phyloP scores from a whole-genome alignment of 2,113 vertebrate genomes.

The Marmota monax region DNA sequence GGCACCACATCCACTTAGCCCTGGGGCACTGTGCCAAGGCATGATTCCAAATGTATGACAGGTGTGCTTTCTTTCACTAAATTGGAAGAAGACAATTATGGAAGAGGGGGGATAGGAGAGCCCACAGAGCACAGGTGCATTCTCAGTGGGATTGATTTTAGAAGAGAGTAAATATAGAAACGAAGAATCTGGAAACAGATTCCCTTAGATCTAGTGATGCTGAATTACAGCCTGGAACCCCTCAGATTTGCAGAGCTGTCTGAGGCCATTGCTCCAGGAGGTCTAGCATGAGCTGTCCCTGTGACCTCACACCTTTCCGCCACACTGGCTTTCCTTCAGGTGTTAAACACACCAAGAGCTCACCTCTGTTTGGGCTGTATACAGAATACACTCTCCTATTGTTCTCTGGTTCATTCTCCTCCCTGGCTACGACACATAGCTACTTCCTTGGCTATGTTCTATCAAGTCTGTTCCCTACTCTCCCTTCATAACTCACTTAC shows the following conservation, averaged over 20 bases:
- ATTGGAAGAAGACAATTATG: background rate
- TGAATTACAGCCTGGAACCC: background rate
- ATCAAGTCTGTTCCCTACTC: background rate
- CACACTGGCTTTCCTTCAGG: background rate
- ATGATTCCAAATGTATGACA: background rate
- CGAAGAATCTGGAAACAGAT: background rate
- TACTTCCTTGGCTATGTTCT: background rate
- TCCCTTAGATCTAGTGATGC: background rate
- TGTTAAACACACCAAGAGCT: background rate
- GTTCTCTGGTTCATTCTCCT: background rate
- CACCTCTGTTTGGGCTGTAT: background rate
- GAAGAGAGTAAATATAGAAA: background rate
- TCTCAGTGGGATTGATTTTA: constrained; percentile 13
- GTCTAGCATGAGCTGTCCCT: background rate
- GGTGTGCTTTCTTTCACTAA: background rate
- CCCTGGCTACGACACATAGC: too few species aligned
- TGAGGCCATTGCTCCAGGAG: accelerated
- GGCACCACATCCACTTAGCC: background rate
- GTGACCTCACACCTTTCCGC: background rate
- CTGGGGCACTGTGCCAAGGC: background rate
- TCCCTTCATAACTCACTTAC: too few species aligned
- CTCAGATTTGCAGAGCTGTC: accelerated
- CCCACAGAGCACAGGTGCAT: background rate
- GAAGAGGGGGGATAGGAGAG: background rate
- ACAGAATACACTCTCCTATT: background rate